Base-by-base conservation (phyloP, 1,140 invertebrate species). In the Trialeurodes vaporariorum region DNA sequence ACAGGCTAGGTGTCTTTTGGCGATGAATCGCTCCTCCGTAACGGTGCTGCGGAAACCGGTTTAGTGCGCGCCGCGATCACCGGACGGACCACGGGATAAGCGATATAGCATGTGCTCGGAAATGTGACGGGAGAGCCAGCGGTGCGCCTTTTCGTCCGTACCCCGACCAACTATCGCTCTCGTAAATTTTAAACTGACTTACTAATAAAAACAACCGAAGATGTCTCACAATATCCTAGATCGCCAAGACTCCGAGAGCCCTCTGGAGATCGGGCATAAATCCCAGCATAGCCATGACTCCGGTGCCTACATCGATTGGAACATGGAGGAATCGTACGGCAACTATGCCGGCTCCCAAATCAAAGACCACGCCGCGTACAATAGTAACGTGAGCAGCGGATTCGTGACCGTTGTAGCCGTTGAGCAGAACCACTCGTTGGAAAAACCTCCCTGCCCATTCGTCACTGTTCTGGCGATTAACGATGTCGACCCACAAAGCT, bases 321-420 rank as follows among this genome's bases (percentile, higher is more conserved):
- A 68, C 49, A 63, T 67, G 2, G 73, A 73, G 25, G 73, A 73
- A 22, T 24, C 63, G 25, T 67, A 49, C 1, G 34, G 23, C 5
- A 22, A 49, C 22, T 49, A 49, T 17, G 34, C 17, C 34, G 34
- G 34, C 34, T 17, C 34, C 34, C 5, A 49, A 49, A 49, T 49
- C 34, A 66, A 40, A 58, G 63, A 69, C 21, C 59, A 67, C 49
- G 26, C 65, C 13, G 65, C 66, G 21, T 71, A 66, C 40, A 62
- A 63, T 27, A 71, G 68, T 66, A 71, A 71, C 65, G 68, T 71
- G 21, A 49, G 34, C 34, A 17, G 34, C 34, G 84, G 86, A 61
- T 87, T 86, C 71, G 83, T 88, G 60, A 88, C 86, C 24, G 85
- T 88, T n/a, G 85, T 88, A 40, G 82, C 83, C 67, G 84, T 88